Conservation (phyloP, 2,797 vertebrate species). For the Fringilla coelebs region DNA sequence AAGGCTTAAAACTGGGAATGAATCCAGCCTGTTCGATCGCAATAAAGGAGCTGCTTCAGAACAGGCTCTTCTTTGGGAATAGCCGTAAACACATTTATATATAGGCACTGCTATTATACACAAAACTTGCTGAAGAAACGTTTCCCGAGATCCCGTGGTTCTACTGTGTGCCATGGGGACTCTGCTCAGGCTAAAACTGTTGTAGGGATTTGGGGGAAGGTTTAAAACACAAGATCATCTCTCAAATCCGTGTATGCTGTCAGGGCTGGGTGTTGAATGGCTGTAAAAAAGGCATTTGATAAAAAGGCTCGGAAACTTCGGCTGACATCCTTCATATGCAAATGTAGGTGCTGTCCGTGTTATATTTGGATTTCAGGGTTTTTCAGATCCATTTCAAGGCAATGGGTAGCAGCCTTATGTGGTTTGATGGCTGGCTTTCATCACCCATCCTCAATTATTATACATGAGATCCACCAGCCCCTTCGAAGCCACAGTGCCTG, state of each 20-base stretch:
- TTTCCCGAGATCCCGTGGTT: background rate
- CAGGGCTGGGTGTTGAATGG: background rate
- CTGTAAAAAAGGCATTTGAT: background rate
- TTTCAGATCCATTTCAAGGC: slow-evolving; percentile 5
- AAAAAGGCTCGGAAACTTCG: slow-evolving; percentile 1
- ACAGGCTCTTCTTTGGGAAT: slow-evolving; percentile 1
- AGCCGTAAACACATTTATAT: slow-evolving; percentile 50
- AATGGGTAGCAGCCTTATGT: background rate
- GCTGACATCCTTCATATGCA: slow-evolving; percentile 14
- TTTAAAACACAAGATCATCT: background rate
- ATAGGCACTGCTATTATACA: background rate
- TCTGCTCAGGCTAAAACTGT: background rate
- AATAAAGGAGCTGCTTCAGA: slow-evolving; percentile 50
- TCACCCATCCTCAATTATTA: background rate
- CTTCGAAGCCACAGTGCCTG: background rate
- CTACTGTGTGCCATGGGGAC: background rate
- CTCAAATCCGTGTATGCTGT: background rate
- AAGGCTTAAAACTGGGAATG: slow-evolving; percentile 34
- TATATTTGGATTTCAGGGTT: slow-evolving; percentile 34
- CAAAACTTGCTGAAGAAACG: background rate
- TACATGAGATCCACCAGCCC: background rate
- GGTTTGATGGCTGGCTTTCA: background rate
- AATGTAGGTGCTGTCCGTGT: background rate
- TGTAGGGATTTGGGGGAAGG: background rate
- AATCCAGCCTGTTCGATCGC: slow-evolving; percentile 36